Evolutionary conservation across 1,140 invertebrate species (phyloP), one percentile per base, ranked within the genome.

Genomic region (Brachionus koreanus): DNA sequence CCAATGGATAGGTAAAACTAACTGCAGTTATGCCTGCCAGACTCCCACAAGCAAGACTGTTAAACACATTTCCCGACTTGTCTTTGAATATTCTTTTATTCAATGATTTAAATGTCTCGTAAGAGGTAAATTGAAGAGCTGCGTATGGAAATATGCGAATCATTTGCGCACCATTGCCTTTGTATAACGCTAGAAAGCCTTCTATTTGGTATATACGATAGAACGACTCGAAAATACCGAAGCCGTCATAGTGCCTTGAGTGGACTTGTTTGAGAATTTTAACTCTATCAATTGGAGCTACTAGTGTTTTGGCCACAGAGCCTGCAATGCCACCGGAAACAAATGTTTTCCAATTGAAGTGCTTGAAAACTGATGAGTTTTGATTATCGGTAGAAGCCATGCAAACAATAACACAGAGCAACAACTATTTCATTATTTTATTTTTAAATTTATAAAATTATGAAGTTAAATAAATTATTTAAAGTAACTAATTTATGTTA

Each of bases 131-230:
- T 88, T 99, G 97, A 82, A 98, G 94, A 12, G 97, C 94, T 65
- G 97, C 95, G 88, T 98, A 98, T 1, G 97, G 97, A 46, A 98
- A 90, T 83, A 99, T 97, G 63, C 97, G 90, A 0, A 94, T 94
- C 95, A 99, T 96, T 0, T 96, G 98, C 1, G 97, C 97, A 83
- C 94, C 95, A 90, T 99, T 99, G 10, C 97, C 97, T 52, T 97
- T 90, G 95, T 96, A 99, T 83, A 99, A 88, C 82, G 93, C 93
- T 6, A 92, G 83, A 23, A 95, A 87, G 3, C 97, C 92, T 89
- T 96, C 93, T 19, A 90, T 90, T 84, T 89, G 89, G 82, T 92
- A 92, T 23, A 92, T 92, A 39, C 91, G 87, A 37, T 90, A 84
- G n/a, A 98, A 86, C 89, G 97, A 98, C 63, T 90, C 86, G 1